Evolutionary conservation across 2,113 vertebrate genomes (phyloP), one percentile per base, ranked within the genome.

Genomic region (Leptosomus discolor): DNA sequence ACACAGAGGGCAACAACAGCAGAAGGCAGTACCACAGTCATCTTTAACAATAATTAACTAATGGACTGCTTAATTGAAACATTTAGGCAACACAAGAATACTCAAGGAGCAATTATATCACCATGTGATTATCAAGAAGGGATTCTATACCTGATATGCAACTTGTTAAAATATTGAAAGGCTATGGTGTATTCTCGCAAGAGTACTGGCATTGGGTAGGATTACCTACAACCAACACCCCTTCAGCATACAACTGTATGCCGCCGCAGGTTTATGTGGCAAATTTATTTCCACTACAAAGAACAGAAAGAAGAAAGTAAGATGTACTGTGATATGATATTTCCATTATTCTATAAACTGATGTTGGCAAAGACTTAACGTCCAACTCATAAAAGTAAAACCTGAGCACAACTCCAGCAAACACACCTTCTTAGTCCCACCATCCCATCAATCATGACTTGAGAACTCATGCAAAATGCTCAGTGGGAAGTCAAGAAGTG

Each of bases 371-470:
- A 48, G 45, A 76, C 36, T 46, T 41, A 16, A 93, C 76, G 46
- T 23, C 20, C 23, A 70, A 54, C 18, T 86, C 21, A 11, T 8
- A 24, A 19, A 90, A 85, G 73, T 34, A 74, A 86, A 58, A 77
- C 45, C 37, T 0, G 1, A 92, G 87, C 41, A 61, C 21, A 69
- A 6, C 8, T 67, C n/a, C 27, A 54, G 26, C 21, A 88, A 81
- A 61, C 11, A 48, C 17, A 63, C 7, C 21, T 71, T 85, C 45
- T 61, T 29, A 57, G 21, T 21, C 12, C 16, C 54, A 76, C n/a
- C 1, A 1, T n/a, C 36, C n/a, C 7, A 1, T 53, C 65, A 51
- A 37, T 65, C 46, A 48, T 1, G 0, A 54, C 58, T 29, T 50
- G 22, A 69, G 20, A 65, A 92, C 24, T 22, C 41, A 50, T 5